Evolutionary conservation across 2,888 invertebrate species (phyloP).

Genomic region (Cephus rjabovi): DNA sequence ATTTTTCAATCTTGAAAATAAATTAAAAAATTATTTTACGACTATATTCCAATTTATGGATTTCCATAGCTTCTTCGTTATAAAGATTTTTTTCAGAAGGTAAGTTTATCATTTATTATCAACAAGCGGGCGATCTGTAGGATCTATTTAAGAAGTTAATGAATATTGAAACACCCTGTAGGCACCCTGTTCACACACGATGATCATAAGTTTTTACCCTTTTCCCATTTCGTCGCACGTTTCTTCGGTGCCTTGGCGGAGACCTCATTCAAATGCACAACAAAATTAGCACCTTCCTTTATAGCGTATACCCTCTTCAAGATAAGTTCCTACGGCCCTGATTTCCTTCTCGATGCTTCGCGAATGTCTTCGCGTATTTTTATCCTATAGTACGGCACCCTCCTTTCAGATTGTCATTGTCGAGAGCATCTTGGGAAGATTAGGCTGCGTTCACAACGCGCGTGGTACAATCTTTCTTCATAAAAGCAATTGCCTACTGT

Average conservation of each 20-base stretch:
- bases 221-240: background rate
- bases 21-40: too few relatives aligned
- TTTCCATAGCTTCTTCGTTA: too few relatives aligned
- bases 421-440: background rate
- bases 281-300: background rate
- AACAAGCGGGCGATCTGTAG: too few relatives aligned
- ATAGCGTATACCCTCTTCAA: background rate
- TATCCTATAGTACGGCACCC: background rate
- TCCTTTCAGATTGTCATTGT: background rate
- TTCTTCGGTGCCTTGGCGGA: background rate
- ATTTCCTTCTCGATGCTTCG: background rate
- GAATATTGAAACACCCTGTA: background rate
- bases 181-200: background rate
- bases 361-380: background rate
- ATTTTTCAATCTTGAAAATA: too few relatives aligned
- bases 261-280: background rate
- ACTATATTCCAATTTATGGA: background rate
- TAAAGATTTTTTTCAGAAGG: too few relatives aligned
- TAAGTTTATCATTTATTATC: too few relatives aligned
- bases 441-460: background rate
- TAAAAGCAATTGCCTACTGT: background rate
- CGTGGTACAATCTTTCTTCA: background rate
- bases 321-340: background rate
- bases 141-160: background rate
- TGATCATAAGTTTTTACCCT: background rate